phyloP scores from a whole-genome alignment of 2,797 vertebrate species.

The Fundulus diaphanus region DNA sequence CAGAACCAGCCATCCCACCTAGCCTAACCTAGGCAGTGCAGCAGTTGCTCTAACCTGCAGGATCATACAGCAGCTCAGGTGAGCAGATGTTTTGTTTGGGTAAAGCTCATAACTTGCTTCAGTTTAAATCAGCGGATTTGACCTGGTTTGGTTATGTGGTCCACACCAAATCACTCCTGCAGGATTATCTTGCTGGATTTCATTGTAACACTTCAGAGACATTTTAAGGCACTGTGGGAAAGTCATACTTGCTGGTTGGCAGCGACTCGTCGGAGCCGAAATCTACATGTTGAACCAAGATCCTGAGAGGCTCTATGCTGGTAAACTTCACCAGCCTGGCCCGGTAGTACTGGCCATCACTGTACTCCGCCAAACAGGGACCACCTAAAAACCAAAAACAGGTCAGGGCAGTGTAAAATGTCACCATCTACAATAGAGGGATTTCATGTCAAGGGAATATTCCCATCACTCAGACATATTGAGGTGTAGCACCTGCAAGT shows the following conservation, averaged over 20 bases:
- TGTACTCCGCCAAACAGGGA: conserved; percentile 91
- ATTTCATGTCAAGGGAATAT: too few species aligned
- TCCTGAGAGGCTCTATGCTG: conserved; percentile 78
- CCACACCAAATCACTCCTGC: too few species aligned
- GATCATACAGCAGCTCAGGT: too few species aligned
- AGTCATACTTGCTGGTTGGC: conserved; percentile 82
- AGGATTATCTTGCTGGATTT: not conserved
- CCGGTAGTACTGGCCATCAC: conserved; percentile 88
- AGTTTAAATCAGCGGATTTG: too few species aligned
- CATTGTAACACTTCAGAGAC: not conserved
- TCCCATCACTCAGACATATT: not conserved
- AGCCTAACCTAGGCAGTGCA: too few species aligned
- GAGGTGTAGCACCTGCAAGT: not conserved
- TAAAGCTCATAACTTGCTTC: too few species aligned
- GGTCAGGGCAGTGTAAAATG: too few species aligned
- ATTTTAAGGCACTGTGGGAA: not conserved
- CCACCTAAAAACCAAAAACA: conserved; percentile 71
- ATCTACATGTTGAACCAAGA: conserved; percentile 91
- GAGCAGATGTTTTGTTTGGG: too few species aligned
- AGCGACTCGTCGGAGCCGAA: conserved; percentile 88
- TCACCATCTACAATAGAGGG: not conserved
- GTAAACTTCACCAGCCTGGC: conserved; percentile 83
- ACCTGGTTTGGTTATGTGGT: too few species aligned
- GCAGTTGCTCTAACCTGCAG: too few species aligned
- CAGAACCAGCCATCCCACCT: too few species aligned